A percentile compares a stretch with the other conserved stretches of the same genome.
These are phyloP conservation scores for Odontamblyopus lacepedii DNA, from an alignment of 2,797 vertebrate genomes.

Conservation along the genomic window DNA sequence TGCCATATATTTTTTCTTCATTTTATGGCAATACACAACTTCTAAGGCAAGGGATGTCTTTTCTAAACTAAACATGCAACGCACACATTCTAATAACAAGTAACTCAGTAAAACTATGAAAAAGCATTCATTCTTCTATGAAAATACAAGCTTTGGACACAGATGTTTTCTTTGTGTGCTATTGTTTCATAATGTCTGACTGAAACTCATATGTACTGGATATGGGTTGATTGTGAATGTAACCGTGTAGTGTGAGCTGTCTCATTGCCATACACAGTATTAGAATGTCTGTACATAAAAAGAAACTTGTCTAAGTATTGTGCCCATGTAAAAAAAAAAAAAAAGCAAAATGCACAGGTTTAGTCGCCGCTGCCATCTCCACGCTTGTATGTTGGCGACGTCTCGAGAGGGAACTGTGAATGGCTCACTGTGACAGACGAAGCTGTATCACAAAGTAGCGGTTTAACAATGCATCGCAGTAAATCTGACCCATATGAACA, in stretches of 20 bases:
- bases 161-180: slow-evolving; percentile 59
- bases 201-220: slow-evolving; percentile 64
- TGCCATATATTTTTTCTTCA: slow-evolving; percentile 67
- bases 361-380: slow-evolving; percentile 71
- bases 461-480: slow-evolving; percentile 78
- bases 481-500: slow-evolving; percentile 74
- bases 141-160: slow-evolving; percentile 60
- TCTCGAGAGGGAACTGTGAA: slow-evolving; percentile 75
- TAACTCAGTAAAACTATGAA: slow-evolving; percentile 43
- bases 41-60: slow-evolving; percentile 49
- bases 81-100: slow-evolving; percentile 54
- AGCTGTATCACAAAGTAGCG: slow-evolving; percentile 83
- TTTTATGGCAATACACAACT: slow-evolving; percentile 70
- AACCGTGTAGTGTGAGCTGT: slow-evolving; percentile 78
- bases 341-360: slow-evolving; percentile 69
- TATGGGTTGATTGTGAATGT: slow-evolving; percentile 81
- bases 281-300: slow-evolving; percentile 86
- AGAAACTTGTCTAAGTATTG: slow-evolving; percentile 79
- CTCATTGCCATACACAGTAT: slow-evolving; percentile 83
- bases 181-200: slow-evolving; percentile 70
- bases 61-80: slow-evolving; percentile 63
- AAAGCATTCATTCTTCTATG: slow-evolving; percentile 67
- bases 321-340: slow-evolving; percentile 69
- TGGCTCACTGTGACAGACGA: slow-evolving; percentile 90
- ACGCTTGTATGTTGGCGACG: slow-evolving; percentile 76